Conservation (phyloP, 2,113 vertebrate species). For the Clarias magur region DNA sequence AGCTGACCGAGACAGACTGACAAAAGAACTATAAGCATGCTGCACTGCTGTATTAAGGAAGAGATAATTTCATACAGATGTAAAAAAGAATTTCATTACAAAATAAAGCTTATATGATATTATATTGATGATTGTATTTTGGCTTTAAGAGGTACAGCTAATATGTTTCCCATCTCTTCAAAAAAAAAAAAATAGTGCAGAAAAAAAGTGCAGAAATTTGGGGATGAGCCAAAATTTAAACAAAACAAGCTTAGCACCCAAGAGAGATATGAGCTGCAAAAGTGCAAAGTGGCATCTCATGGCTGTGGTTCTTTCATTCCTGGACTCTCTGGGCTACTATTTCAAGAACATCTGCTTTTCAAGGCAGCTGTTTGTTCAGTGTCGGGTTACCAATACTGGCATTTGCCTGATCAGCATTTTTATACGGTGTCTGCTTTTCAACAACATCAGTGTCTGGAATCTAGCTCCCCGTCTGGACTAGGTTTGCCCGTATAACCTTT, state of each 20-base stretch:
- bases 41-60: background rate
- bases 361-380: constrained; percentile 64
- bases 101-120: background rate
- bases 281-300: constrained; percentile 1
- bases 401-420: constrained; percentile 39
- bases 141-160: background rate
- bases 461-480: background rate
- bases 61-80: background rate
- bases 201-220: background rate
- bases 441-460: background rate
- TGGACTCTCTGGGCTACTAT: constrained; percentile 25
- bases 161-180: background rate
- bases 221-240: background rate
- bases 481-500: background rate
- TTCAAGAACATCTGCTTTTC: constrained; percentile 54
- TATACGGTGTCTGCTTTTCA: constrained; percentile 51
- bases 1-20: too few species aligned
- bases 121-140: background rate
- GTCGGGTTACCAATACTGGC: constrained; percentile 58
- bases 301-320: background rate
- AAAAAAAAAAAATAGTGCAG: background rate
- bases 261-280: background rate
- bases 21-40: background rate
- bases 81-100: background rate
- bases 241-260: background rate